These are phyloP conservation scores for Merluccius polli DNA, from an alignment of 2,797 vertebrate genomes.

Conservation along the genomic window DNA sequence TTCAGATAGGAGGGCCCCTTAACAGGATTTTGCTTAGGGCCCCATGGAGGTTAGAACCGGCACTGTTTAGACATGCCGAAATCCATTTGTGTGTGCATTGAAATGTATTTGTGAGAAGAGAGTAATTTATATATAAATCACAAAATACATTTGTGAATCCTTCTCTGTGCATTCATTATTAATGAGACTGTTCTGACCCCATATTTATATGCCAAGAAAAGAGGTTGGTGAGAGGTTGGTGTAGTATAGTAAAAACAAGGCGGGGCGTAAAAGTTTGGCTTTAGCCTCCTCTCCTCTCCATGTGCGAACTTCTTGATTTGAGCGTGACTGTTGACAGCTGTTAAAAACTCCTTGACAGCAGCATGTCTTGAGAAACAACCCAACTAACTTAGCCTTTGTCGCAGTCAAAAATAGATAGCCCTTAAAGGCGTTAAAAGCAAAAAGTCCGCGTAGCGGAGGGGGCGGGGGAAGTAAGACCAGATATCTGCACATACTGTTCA, in stretches of 20 bases:
- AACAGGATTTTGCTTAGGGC: too few relatives aligned
- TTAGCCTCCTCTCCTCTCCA: neutral
- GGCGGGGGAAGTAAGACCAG: neutral
- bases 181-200: too few relatives aligned
- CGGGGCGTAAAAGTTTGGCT: neutral
- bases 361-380: neutral
- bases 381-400: neutral
- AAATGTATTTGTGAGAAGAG: too few relatives aligned
- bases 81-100: too few relatives aligned
- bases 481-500: neutral
- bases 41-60: too few relatives aligned
- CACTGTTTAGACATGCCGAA: too few relatives aligned
- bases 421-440: neutral
- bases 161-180: too few relatives aligned
- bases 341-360: neutral
- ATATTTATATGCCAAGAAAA: too few relatives aligned
- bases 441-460: neutral
- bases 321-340: neutral
- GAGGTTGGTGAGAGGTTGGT: too few relatives aligned
- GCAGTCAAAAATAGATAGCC: neutral
- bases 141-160: too few relatives aligned
- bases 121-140: too few relatives aligned
- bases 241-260: neutral
- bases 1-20: too few relatives aligned
- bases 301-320: neutral